Evolutionary conservation across 2,113 vertebrate genomes (phyloP), one percentile per base, ranked within the genome.

Genomic region (Thymallus thymallus): DNA sequence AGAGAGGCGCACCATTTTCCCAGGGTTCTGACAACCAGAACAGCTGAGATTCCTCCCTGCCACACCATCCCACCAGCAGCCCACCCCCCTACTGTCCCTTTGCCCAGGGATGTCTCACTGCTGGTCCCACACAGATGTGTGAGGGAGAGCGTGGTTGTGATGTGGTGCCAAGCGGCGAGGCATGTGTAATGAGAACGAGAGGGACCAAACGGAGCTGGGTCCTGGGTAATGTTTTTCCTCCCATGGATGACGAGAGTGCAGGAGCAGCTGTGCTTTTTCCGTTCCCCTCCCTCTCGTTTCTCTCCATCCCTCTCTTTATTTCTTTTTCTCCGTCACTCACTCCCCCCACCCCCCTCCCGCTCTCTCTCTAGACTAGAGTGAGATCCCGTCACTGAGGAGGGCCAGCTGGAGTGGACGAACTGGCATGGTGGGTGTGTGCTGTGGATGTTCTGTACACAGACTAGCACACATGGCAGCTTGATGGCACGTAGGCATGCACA

Each of bases 41-140:
- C 95, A 96, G 95, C 95, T 95, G 95, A 90, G 76, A 91, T 74
- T 80, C 86, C 87, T 90, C 63, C 78, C 73, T 82, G 77, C 82
- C 58, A 71, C 73, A 41, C 70, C 22, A 30, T 51, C 68, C 51
- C 32, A 45, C 22, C 23, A 30, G 22, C n/a, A 23, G 26, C 29
- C 41, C 12, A 22, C 26, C 61, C 41, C 5, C 26, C 20, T n/a
- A 35, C 51, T 32, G 16, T 73, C 51, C 35, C 70, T 61, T 68
- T 60, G 68, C 69, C 73, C 80, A 71, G 60, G 51, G 67, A 75
- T 80, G 80, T 69, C 71, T 80, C 82, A 81, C 87, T 86, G 68
- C 87, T 86, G 68, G 84, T 79, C 84, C 63, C 80, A 75, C 71
- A 76, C 89, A 90, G 87, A 90, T 92, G 87, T 86, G 82, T 86